Percentiles rank a stretch among this genome's conserved stretches.
phyloP scores from a whole-genome alignment of 2,888 invertebrate genomes.

The Acanthosepion esculentum region DNA sequence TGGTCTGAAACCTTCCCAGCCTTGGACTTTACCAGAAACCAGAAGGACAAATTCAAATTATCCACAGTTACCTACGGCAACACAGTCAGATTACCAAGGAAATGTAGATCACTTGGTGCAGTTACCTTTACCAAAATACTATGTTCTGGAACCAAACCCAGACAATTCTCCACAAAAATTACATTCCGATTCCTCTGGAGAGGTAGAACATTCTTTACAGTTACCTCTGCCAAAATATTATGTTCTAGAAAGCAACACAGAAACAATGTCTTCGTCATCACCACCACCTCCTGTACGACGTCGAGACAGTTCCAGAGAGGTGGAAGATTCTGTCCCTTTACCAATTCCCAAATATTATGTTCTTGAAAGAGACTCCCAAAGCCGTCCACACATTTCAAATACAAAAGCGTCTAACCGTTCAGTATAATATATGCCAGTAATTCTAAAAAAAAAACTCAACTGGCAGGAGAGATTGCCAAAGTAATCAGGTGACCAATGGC shows the following conservation, averaged over 20 bases:
- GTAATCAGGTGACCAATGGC: constrained; percentile 8
- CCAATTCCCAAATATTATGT: constrained; percentile 13
- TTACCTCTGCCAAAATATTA: background rate
- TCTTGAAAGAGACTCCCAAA: constrained; percentile 22
- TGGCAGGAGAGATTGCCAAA: background rate
- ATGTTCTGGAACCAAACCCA: constrained; percentile 33
- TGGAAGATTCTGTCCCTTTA: background rate
- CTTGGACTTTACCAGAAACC: constrained; percentile 10
- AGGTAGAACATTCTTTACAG: constrained; percentile 9
- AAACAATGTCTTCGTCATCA: background rate
- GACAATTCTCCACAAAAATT: constrained; percentile 23
- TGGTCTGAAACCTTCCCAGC: constrained; percentile 9
- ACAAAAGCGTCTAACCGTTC: constrained; percentile 14
- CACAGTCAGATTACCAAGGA: constrained; percentile 6
- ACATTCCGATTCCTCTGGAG: background rate
- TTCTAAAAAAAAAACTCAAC: background rate
- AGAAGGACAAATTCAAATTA: background rate
- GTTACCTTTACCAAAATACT: constrained; percentile 9
- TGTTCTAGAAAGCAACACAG: constrained; percentile 20
- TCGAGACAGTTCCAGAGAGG: background rate
- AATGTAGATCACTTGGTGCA: constrained; percentile 20
- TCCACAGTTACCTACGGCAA: background rate
- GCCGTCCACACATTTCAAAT: constrained; percentile 23
- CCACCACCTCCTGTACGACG: background rate
- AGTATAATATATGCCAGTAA: background rate